Conservation (phyloP, 1,140 invertebrate genomes). For the Saccostrea cuccullata region DNA sequence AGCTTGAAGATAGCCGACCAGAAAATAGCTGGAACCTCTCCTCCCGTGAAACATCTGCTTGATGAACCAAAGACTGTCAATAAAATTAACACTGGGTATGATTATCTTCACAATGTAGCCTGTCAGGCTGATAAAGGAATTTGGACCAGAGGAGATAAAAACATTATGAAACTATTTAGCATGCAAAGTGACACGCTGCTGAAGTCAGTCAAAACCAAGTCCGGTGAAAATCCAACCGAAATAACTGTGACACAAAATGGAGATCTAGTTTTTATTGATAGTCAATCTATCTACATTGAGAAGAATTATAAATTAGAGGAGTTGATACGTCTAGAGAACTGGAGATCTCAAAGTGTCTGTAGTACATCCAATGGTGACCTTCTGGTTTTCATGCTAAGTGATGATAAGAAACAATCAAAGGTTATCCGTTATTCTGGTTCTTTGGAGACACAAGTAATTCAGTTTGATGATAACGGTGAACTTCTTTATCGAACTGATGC, state of each 20-base stretch:
- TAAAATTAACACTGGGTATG: background rate
- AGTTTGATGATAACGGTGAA: background rate
- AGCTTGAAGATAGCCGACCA: background rate
- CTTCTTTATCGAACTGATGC: too few relatives aligned
- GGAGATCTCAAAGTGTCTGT: background rate
- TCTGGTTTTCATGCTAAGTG: background rate
- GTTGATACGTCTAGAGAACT: background rate
- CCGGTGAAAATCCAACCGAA: background rate
- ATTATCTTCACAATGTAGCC: background rate
- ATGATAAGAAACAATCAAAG: background rate
- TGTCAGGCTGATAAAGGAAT: background rate
- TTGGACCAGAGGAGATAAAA: background rate
- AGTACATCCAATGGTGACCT: background rate
- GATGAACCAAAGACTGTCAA: background rate
- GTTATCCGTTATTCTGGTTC: background rate
- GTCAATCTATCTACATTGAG: background rate
- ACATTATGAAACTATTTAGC: background rate
- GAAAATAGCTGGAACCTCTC: too few relatives aligned
- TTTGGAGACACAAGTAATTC: background rate
- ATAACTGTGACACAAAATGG: background rate
- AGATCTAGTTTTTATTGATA: background rate
- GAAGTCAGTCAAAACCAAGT: background rate
- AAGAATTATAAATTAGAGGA: background rate
- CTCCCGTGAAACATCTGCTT: too few relatives aligned
- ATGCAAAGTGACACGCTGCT: background rate